phyloP scores from a whole-genome alignment of 2,888 invertebrate genomes.

The Stictocephala bisonia region DNA sequence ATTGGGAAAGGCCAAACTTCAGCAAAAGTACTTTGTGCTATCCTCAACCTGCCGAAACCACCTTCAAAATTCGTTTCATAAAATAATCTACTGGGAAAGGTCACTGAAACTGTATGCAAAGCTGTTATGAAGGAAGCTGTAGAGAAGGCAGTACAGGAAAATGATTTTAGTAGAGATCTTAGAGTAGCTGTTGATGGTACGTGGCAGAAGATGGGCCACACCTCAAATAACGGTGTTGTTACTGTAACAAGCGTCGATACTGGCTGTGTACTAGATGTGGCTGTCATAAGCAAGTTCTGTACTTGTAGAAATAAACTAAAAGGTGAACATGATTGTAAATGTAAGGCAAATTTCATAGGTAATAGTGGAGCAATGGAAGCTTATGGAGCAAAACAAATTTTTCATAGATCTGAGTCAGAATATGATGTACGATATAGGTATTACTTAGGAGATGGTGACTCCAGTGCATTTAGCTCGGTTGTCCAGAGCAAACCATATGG shows the following conservation, averaged over 20 bases:
- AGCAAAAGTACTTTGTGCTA: background rate
- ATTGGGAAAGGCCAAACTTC: background rate
- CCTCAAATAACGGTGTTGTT: slow-evolving; percentile 19
- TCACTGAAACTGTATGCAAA: background rate
- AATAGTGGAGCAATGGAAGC: slow-evolving; percentile 25
- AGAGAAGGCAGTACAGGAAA: slow-evolving; percentile 1
- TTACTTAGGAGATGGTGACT: slow-evolving; percentile 22
- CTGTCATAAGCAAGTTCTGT: slow-evolving; percentile 11
- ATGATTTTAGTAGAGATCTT: background rate
- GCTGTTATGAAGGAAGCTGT: slow-evolving; percentile 16
- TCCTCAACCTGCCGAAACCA: background rate
- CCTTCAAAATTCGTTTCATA: background rate
- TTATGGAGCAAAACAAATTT: background rate
- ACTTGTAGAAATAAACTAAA: background rate
- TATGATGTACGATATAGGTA: slow-evolving; percentile 5
- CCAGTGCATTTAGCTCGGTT: background rate
- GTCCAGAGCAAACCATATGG: background rate
- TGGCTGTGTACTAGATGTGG: slow-evolving; percentile 9
- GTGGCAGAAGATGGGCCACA: slow-evolving; percentile 18
- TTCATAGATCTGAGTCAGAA: background rate
- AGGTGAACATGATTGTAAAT: background rate
- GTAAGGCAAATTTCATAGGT: slow-evolving; percentile 13
- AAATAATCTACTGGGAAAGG: background rate
- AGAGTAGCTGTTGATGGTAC: slow-evolving; percentile 20
- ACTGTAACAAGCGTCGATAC: slow-evolving; percentile 11